Evolutionary conservation across 2,888 invertebrate genomes (phyloP).

Genomic region (Synanthedon andrenaeformis): DNA sequence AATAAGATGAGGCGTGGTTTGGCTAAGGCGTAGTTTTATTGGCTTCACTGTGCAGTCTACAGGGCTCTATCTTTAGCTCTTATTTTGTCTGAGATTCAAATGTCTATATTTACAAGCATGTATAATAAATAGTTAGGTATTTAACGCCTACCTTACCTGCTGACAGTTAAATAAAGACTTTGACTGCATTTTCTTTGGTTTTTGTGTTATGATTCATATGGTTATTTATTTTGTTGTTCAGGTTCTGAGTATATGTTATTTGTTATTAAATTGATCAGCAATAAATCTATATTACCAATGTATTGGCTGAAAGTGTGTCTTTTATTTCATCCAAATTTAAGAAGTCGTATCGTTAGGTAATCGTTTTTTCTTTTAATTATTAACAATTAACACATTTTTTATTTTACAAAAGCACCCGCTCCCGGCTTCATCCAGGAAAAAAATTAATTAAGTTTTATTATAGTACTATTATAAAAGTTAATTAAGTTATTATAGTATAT

Average conservation of each 20-base stretch:
- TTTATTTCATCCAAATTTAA: too few species aligned
- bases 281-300: constrained; percentile 56
- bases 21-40: too few species aligned
- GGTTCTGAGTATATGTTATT: constrained; percentile 63
- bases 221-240: constrained; percentile 68
- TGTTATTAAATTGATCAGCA: constrained; percentile 61
- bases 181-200: constrained; percentile 40
- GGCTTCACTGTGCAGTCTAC: too few species aligned
- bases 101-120: constrained; percentile 25
- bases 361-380: too few species aligned
- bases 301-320: constrained; percentile 28
- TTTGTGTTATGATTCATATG: constrained; percentile 46
- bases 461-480: too few species aligned
- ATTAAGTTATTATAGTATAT: too few species aligned
- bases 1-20: constrained; percentile 3
- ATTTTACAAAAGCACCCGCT: too few species aligned
- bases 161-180: constrained; percentile 17
- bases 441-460: too few species aligned
- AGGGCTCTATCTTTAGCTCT: constrained; percentile 8
- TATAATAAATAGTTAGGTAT: constrained; percentile 14
- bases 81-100: constrained; percentile 9
- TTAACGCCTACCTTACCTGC: constrained; percentile 20
- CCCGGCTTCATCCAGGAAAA: too few species aligned
- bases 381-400: too few species aligned
- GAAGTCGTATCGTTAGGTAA: too few species aligned